Evolutionary conservation across 2,113 vertebrate genomes (phyloP).

Genomic region (Embiotoca jacksoni): DNA sequence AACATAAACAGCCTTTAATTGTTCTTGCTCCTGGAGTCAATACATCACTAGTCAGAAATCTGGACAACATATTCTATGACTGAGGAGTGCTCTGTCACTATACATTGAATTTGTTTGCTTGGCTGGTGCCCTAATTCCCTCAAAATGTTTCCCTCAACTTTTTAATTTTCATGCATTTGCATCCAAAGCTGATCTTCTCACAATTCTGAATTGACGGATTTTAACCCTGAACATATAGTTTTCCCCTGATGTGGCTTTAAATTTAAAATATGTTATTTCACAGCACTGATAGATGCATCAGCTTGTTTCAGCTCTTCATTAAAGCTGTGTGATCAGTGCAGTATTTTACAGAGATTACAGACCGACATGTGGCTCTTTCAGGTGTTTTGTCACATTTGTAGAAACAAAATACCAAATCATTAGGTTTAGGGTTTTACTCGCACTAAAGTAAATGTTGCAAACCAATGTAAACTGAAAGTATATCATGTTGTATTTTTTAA

Average conservation of each 20-base stretch:
- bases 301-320: no score
- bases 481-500: no score
- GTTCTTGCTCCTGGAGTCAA: background rate
- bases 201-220: background rate
- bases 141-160: background rate
- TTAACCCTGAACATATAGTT: background rate
- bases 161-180: background rate
- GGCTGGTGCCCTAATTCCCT: background rate
- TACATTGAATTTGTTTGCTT: constrained; percentile 13
- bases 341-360: no score
- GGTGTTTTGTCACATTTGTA: background rate
- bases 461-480: no score
- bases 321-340: no score
- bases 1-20: background rate
- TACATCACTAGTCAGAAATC: background rate
- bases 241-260: background rate
- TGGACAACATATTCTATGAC: background rate
- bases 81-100: background rate
- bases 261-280: background rate
- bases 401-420: background rate
- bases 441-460: background rate
- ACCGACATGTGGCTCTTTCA: background rate
- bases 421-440: background rate
- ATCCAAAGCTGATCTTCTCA: background rate
- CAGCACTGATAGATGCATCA: background rate